phyloP scores from a whole-genome alignment of 2,113 vertebrate species.

The Microtus pennsylvanicus region DNA sequence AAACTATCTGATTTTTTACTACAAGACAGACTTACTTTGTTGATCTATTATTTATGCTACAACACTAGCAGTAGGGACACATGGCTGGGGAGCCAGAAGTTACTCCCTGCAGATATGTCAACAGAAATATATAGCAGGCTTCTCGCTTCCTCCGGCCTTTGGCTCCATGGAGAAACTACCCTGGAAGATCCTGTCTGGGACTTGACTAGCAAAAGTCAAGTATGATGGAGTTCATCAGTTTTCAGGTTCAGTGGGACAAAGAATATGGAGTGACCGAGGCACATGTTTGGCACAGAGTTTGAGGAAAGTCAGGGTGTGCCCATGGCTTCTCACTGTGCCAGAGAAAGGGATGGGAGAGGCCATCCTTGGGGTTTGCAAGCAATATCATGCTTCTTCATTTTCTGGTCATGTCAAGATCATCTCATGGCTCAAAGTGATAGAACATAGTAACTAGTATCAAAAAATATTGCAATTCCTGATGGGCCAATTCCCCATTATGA shows the following conservation, averaged over 20 bases:
- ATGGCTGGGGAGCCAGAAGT: not conserved
- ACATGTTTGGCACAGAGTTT: not conserved
- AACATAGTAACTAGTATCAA: not conserved
- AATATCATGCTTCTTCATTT: not conserved
- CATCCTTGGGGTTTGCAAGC: not conserved
- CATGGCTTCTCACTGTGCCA: not conserved
- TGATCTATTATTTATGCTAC: not conserved
- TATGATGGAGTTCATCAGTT: not conserved
- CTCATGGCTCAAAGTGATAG: not conserved
- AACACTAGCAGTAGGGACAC: not conserved
- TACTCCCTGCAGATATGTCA: not conserved
- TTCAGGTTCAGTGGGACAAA: not conserved
- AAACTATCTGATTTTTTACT: not conserved
- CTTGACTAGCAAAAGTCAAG: not conserved
- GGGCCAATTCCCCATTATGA: accelerated
- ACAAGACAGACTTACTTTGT: not conserved
- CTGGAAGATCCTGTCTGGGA: not conserved
- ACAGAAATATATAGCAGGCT: not conserved
- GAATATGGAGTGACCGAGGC: not conserved
- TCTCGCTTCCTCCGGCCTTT: not conserved
- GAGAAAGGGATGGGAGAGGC: not conserved
- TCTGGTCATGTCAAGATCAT: not conserved
- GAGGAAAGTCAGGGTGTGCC: not conserved
- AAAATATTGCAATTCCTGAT: not conserved
- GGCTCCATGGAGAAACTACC: not conserved